Conservation (phyloP, 2,113 vertebrate species). For the Herpailurus yagouaroundi region DNA sequence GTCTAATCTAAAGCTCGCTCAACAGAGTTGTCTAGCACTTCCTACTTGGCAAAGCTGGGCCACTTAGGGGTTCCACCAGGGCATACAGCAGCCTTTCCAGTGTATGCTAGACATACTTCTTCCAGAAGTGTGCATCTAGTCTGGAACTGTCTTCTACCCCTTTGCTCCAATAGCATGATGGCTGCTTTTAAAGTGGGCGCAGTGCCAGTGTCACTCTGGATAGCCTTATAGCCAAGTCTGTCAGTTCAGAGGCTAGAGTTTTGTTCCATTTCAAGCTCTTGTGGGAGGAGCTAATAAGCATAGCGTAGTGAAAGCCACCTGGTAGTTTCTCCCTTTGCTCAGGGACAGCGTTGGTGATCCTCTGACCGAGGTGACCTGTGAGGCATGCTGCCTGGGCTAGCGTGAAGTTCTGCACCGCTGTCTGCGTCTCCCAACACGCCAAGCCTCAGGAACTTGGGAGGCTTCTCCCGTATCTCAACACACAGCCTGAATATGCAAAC, state of each 20-base stretch:
- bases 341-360: neutral
- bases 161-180: neutral
- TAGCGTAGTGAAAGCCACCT: neutral
- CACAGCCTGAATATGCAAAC: neutral
- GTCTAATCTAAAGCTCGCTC: neutral
- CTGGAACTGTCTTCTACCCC: neutral
- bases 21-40: neutral
- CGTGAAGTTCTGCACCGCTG: neutral
- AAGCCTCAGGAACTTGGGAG: neutral
- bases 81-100: neutral
- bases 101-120: neutral
- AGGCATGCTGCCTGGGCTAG: neutral
- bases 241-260: neutral
- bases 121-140: neutral
- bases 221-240: neutral
- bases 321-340: neutral
- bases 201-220: neutral
- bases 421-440: neutral
- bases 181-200: neutral
- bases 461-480: neutral
- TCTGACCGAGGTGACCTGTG: neutral
- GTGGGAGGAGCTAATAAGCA: neutral
- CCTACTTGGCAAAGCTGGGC: neutral
- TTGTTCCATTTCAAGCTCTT: neutral
- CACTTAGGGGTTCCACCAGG: neutral